Evolutionary conservation across 35 echinoderm and acorn worm species (phyloP), one percentile per base, ranked within the genome.

Genomic region (Ophiothrix spiculata): DNA sequence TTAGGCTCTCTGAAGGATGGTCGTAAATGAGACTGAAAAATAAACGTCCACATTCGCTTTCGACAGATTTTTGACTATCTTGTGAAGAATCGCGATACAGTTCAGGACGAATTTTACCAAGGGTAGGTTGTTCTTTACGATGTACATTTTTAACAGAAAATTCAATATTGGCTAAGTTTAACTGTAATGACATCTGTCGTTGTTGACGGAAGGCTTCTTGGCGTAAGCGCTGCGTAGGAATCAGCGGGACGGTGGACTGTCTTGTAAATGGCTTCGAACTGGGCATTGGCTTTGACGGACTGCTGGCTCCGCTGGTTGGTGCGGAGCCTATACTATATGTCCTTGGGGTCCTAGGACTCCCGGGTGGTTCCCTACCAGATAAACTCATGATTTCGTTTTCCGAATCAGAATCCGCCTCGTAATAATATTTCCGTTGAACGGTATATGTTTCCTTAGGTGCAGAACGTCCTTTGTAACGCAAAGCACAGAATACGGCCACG

Each of bases 71-170:
- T 12, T 83, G 86, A 19, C 82, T 81, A n/a, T 91, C 86, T 46
- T 97, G 91, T 74, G 85, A 91, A 56, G 40, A 77, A 69, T 92
- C 87, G 10, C 87, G 82, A 40, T 97, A 97, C 38, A 97, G 80
- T 35, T 97, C 90, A 38, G 90, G 94, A 4, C 90, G 76, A 33
- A 97, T 83, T 23, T 83, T 86, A 13, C 94, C 94, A 0, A 86
- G 81, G 16, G 85, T 80, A 1, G 93, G 81, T 41, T 93, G 90
- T 37, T 89, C 84, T 41, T 88, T 89, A 74, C 92, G 80, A 37
- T 82, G 87, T n/a, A 93, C 74, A 40, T 97, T 97, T 75, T 93
- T 97, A 32, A 97, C 91, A 17, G 87, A 89, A 64, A 97, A 97
- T 79, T 97, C 94, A 37, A 97, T 85, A 75, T 92, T 97, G 32